Conservation (phyloP, 2,888 invertebrate species). For the Acrobasis consociella region DNA sequence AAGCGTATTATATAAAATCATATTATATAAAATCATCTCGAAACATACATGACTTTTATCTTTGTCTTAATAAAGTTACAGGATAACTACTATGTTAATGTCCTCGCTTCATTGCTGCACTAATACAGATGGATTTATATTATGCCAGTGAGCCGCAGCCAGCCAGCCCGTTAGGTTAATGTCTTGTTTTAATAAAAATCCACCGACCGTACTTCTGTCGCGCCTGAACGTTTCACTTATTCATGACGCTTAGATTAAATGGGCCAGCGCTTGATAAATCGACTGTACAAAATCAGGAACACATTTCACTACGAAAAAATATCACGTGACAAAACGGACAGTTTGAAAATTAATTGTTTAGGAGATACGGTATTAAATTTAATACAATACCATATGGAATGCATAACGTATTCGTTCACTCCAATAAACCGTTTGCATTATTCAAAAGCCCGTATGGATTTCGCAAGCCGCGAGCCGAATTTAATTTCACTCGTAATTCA, state of each 20-base stretch:
- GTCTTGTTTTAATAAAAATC: constrained; percentile 57
- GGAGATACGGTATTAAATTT: constrained; percentile 44
- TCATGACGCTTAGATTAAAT: constrained; percentile 70
- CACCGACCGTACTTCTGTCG: constrained; percentile 47
- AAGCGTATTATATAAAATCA: too few relatives aligned
- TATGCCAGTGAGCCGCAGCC: constrained; percentile 42
- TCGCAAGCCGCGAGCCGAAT: constrained; percentile 59
- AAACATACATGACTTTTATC: too few relatives aligned
- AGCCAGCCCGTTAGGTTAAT: constrained; percentile 48
- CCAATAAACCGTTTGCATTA: constrained; percentile 75
- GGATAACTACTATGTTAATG: constrained; percentile 38
- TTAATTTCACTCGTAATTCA: constrained; percentile 71
- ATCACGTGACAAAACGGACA: constrained; percentile 31
- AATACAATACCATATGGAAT: constrained; percentile 52
- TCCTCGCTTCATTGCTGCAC: constrained; percentile 56
- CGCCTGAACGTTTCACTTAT: constrained; percentile 53
- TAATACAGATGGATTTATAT: constrained; percentile 66
- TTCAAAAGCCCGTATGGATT: constrained; percentile 73
- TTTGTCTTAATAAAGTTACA: too few relatives aligned
- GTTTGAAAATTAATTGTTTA: constrained; percentile 43
- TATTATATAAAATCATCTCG: too few relatives aligned
- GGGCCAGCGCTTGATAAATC: constrained; percentile 65
- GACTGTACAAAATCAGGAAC: constrained; percentile 56
- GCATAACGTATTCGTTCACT: constrained; percentile 51
- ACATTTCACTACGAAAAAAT: constrained; percentile 55